These are phyloP conservation scores for Malurus alboscapulatus DNA, from an alignment of 2,113 vertebrate genomes.

Conservation along the genomic window DNA sequence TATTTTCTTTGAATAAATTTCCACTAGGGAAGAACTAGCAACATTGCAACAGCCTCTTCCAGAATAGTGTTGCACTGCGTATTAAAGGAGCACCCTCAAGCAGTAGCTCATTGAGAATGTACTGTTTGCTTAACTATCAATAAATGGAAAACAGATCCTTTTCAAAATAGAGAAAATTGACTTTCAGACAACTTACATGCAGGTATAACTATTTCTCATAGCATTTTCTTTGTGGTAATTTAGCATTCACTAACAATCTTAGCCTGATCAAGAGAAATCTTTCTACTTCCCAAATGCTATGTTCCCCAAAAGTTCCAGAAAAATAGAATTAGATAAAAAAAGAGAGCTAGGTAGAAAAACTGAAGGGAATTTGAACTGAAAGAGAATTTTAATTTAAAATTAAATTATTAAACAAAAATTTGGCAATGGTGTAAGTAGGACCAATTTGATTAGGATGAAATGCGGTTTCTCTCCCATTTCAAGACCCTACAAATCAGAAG, in stretches of 20 bases:
- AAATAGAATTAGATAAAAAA: no score
- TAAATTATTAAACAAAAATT: no score
- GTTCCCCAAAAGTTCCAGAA: no score
- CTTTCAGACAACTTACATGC: background rate
- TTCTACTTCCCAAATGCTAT: no score
- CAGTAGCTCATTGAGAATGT: background rate
- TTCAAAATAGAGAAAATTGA: background rate
- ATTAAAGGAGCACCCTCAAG: background rate
- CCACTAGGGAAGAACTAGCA: constrained; percentile 18
- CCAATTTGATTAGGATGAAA: no score
- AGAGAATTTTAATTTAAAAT: no score
- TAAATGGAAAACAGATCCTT: background rate
- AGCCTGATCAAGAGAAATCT: no score
- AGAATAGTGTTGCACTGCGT: background rate
- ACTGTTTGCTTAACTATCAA: background rate
- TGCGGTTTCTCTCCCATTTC: background rate
- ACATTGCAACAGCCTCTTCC: constrained; percentile 10
- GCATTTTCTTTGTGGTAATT: no score
- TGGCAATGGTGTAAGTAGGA: no score
- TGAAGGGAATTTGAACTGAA: no score
- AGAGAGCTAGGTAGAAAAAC: no score
- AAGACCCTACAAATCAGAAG: background rate
- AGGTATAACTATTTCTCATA: background rate
- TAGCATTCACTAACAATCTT: no score
- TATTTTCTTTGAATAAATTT: constrained; percentile 68